These are phyloP conservation scores for Jacana jacana DNA, from an alignment of 2,113 vertebrate genomes.

Conservation along the genomic window DNA sequence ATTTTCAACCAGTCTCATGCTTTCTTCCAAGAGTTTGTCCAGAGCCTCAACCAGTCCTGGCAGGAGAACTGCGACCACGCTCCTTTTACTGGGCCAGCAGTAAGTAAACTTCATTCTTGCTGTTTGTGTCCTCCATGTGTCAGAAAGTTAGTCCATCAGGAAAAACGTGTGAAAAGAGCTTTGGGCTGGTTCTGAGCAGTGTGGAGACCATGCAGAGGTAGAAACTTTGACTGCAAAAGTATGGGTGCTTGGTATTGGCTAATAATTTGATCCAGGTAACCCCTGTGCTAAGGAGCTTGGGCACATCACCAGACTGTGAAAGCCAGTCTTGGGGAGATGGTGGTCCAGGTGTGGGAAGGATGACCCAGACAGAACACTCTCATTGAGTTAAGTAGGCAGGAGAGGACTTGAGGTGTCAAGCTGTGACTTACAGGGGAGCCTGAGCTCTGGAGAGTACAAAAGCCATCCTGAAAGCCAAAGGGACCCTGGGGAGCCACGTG, in stretches of 20 bases:
- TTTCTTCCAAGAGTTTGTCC: constrained; percentile 93
- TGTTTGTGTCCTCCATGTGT: background rate
- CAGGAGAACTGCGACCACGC: constrained; percentile 98
- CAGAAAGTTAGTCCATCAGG: accelerated
- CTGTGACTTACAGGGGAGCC: background rate
- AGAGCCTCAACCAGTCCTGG: constrained; percentile 97
- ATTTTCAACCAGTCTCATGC: constrained; percentile 95
- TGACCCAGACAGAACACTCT: background rate
- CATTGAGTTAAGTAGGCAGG: background rate
- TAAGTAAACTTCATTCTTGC: constrained; percentile 65
- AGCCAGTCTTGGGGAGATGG: background rate
- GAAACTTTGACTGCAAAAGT: background rate
- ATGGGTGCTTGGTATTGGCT: background rate
- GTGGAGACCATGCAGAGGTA: background rate
- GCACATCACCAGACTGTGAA: background rate
- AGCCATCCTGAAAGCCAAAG: background rate
- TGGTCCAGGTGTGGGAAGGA: background rate
- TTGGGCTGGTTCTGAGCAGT: background rate
- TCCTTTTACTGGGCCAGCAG: constrained; percentile 92
- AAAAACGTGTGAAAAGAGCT: background rate
- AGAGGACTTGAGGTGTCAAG: background rate
- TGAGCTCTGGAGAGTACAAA: background rate
- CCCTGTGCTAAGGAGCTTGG: background rate
- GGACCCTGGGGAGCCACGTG: background rate
- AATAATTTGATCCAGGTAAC: background rate